Evolutionary conservation across 1,140 invertebrate species (phyloP).

Genomic region (Pogonomyrmex californicus): DNA sequence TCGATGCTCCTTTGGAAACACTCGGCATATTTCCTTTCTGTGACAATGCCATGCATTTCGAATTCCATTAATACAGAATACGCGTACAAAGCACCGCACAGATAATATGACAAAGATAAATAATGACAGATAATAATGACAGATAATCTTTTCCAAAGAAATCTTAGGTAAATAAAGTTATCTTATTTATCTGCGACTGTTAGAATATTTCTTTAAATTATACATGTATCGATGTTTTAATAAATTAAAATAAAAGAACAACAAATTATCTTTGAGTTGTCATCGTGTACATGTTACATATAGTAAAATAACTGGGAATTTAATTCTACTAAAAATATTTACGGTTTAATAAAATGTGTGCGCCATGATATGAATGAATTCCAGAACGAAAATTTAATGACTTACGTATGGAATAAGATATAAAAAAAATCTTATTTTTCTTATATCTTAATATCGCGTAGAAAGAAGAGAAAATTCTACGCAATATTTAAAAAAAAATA

Average conservation of each 20-base stretch:
- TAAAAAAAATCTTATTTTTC: background rate
- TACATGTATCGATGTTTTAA: slow-evolving; percentile 13
- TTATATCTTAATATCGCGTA: background rate
- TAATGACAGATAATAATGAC: too few species aligned
- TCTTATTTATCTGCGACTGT: background rate
- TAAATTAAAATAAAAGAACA: slow-evolving; percentile 1
- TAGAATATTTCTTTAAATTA: background rate
- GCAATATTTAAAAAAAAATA: background rate
- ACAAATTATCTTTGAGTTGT: slow-evolving; percentile 2
- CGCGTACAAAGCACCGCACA: background rate
- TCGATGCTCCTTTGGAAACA: slow-evolving; percentile 14
- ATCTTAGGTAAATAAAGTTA: slow-evolving; percentile 9
- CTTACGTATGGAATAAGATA: background rate
- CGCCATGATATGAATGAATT: background rate
- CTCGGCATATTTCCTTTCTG: background rate
- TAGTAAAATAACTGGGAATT: background rate
- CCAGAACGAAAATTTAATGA: background rate
- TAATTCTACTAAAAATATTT: background rate
- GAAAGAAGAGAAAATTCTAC: background rate
- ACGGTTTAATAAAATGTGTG: background rate
- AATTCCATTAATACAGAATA: background rate
- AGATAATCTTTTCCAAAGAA: background rate
- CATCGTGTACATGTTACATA: background rate
- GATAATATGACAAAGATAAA: background rate
- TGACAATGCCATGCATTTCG: background rate